Evolutionary conservation across 2,113 vertebrate species (phyloP).

Genomic region (Orientallactaga bullata): DNA sequence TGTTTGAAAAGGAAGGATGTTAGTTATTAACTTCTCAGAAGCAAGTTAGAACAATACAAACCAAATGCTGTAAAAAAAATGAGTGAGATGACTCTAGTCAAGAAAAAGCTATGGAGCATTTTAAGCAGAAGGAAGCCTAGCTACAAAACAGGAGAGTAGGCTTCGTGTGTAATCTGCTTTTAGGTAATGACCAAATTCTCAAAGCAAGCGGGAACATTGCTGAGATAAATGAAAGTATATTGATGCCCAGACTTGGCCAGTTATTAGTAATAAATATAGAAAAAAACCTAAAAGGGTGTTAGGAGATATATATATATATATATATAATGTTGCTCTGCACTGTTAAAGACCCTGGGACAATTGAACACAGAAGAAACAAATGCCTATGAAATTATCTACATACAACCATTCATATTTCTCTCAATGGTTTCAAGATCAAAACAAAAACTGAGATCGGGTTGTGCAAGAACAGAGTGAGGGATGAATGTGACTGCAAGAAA

Average conservation of each 20-base stretch:
- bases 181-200: conserved; percentile 31
- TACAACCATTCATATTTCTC: conserved; percentile 31
- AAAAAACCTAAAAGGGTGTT: neutral
- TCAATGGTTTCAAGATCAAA: conserved; percentile 57
- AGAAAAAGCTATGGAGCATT: conserved; percentile 60
- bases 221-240: conserved; percentile 30
- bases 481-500: conserved; percentile 52
- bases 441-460: conserved; percentile 40
- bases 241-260: conserved; percentile 1
- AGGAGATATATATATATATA: neutral
- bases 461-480: conserved; percentile 21
- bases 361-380: conserved; percentile 42
- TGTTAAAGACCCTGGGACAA: neutral
- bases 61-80: conserved; percentile 43
- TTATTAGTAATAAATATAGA: neutral
- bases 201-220: conserved; percentile 30
- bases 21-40: conserved; percentile 62
- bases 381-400: neutral
- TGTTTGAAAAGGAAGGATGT: conserved; percentile 68
- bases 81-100: conserved; percentile 57
- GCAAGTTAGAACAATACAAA: conserved; percentile 65
- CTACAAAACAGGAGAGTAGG: conserved; percentile 29
- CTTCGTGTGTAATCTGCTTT: conserved; percentile 1
- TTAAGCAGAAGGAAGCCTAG: conserved; percentile 57
- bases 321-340: neutral